These are phyloP conservation scores for Lampris incognitus DNA, from an alignment of 2,113 vertebrate genomes.

Conservation along the genomic window DNA sequence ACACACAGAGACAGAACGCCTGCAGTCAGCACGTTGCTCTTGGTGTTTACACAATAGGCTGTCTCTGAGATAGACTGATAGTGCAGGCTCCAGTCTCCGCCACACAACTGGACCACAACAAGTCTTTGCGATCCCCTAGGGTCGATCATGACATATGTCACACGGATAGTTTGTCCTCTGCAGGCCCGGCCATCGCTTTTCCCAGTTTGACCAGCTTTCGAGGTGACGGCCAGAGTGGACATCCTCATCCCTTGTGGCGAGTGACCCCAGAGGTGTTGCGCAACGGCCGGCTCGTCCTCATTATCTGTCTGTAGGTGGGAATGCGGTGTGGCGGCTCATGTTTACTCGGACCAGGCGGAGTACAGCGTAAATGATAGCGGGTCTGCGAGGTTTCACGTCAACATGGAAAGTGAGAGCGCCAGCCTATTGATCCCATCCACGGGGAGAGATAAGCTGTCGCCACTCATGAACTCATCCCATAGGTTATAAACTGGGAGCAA, in stretches of 20 bases:
- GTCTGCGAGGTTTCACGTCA: conserved; percentile 56
- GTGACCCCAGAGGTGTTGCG: too few relatives aligned
- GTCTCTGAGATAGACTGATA: conserved; percentile 51
- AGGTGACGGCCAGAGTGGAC: neutral
- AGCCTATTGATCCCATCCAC: conserved; percentile 75
- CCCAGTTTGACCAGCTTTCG: too few relatives aligned
- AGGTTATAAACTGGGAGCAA: conserved; percentile 36
- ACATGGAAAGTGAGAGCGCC: conserved; percentile 66
- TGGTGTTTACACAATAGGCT: conserved; percentile 66
- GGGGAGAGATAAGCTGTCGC: conserved; percentile 79
- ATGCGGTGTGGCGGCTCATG: conserved; percentile 16
- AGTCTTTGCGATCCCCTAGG: neutral
- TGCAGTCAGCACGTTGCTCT: conserved; percentile 45
- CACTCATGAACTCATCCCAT: conserved; percentile 72
- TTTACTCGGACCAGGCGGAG: conserved; percentile 65
- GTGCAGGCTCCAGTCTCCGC: neutral
- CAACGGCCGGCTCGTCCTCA: neutral
- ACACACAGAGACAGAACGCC: conserved; percentile 27
- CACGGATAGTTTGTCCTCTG: too few relatives aligned
- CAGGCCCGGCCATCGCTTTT: too few relatives aligned
- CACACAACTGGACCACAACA: neutral
- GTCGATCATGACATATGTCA: neutral
- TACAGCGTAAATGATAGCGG: conserved; percentile 54
- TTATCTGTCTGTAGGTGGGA: neutral
- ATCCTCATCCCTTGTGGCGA: neutral